Percentiles rank a stretch among this genome's conserved stretches.
phyloP scores from a whole-genome alignment of 2,888 invertebrate species.

The Myopa tessellatipennis region DNA sequence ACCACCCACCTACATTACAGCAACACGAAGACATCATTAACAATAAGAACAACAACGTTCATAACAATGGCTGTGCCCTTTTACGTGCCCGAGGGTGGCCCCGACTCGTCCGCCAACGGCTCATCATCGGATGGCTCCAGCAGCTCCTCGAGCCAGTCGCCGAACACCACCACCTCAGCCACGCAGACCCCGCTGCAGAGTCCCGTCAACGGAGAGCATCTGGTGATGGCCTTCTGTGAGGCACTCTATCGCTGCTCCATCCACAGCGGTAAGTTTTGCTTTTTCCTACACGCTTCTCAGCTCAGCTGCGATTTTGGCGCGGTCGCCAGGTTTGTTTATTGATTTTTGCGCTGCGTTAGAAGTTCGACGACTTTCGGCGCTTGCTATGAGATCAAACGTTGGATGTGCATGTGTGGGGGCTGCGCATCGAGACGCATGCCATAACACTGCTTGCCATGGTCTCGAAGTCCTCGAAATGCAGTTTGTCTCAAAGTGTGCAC shows the following conservation, averaged over 20 bases:
- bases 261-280: slow-evolving; percentile 58
- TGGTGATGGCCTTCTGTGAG: slow-evolving; percentile 66
- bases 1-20: slow-evolving; percentile 22
- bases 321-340: slow-evolving; percentile 14
- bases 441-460: too few species aligned
- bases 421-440: too few species aligned
- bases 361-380: not conserved
- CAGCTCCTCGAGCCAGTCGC: slow-evolving; percentile 61
- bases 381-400: not conserved
- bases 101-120: slow-evolving; percentile 57
- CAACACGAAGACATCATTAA: slow-evolving; percentile 23
- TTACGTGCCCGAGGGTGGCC: slow-evolving; percentile 67
- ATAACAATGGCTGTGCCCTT: slow-evolving; percentile 67
- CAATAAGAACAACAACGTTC: slow-evolving; percentile 32
- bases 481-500: too few species aligned
- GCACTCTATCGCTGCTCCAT: slow-evolving; percentile 62
- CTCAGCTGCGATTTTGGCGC: not conserved
- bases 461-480: too few species aligned
- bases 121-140: slow-evolving; percentile 49
- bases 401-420: too few species aligned
- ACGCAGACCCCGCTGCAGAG: slow-evolving; percentile 65
- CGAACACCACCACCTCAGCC: slow-evolving; percentile 64
- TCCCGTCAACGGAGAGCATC: slow-evolving; percentile 62
- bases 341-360: not conserved
- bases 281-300: not conserved